These are phyloP conservation scores for Rhabdomys dilectus DNA, from an alignment of 2,113 vertebrate species.

Conservation along the genomic window DNA sequence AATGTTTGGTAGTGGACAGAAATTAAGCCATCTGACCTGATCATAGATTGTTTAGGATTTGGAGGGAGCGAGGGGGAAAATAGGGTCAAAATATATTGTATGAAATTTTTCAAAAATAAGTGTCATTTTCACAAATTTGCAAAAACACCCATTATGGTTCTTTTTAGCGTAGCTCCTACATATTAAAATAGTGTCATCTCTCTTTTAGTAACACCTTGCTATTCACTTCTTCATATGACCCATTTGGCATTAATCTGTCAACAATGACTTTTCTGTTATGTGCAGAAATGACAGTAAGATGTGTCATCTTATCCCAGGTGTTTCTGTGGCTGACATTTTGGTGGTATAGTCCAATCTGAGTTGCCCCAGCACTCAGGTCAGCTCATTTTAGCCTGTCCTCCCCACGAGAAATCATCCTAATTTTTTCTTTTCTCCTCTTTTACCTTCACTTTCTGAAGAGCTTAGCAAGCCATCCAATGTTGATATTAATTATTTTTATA, in stretches of 20 bases:
- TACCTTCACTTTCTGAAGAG: conserved; percentile 36
- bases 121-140: conserved; percentile 15
- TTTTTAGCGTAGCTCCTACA: neutral
- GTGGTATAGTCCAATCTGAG: neutral
- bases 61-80: neutral
- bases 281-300: neutral
- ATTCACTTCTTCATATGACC: conserved; percentile 14
- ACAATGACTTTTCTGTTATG: neutral
- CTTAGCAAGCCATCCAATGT: neutral
- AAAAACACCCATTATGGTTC: neutral
- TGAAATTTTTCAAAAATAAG: neutral
- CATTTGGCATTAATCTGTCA: neutral
- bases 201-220: neutral
- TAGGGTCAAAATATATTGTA: neutral
- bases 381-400: neutral
- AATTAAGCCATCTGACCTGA: conserved; percentile 26
- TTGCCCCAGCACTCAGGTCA: neutral
- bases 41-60: neutral
- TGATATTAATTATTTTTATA: neutral
- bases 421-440: neutral
- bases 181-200: neutral
- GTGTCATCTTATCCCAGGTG: neutral
- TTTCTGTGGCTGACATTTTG: neutral
- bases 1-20: conserved; percentile 5
- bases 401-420: neutral